Conservation (phyloP, 1,140 invertebrate genomes). For the Frieseomelitta varia region DNA sequence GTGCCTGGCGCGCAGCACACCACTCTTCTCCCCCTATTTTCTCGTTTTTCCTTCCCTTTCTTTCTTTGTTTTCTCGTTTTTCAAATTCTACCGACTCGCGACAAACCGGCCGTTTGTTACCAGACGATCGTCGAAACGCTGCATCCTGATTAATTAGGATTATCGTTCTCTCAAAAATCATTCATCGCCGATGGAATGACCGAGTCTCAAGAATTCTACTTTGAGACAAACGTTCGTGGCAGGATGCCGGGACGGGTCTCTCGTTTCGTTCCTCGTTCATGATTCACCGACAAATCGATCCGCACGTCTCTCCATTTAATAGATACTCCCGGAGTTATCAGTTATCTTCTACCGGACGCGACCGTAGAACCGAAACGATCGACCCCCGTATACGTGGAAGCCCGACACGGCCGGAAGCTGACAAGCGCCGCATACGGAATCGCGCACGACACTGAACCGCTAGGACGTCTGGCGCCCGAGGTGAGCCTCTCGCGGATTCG, state of each 20-base stretch:
- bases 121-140: background rate
- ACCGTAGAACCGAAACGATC: conserved; percentile 24
- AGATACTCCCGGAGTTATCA: background rate
- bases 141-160: background rate
- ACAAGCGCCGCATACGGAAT: conserved; percentile 73
- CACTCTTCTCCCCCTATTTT: background rate
- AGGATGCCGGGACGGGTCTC: background rate
- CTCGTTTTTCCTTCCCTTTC: too few relatives aligned
- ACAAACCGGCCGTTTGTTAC: background rate
- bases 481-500: conserved; percentile 74
- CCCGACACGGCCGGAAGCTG: conserved; percentile 31
- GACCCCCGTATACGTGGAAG: background rate
- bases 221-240: too few relatives aligned
- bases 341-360: background rate
- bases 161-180: background rate
- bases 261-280: conserved; percentile 12
- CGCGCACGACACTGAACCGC: conserved; percentile 78
- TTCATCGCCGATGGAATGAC: conserved; percentile 11
- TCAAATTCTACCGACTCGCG: background rate
- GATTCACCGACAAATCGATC: background rate
- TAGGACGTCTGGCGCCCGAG: conserved; percentile 75
- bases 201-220: background rate
- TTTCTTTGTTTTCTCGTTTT: background rate
- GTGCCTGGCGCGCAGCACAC: background rate
- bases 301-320: background rate